Conservation (phyloP, 2,888 invertebrate genomes). For the Sinopyrophorus schimmeli region DNA sequence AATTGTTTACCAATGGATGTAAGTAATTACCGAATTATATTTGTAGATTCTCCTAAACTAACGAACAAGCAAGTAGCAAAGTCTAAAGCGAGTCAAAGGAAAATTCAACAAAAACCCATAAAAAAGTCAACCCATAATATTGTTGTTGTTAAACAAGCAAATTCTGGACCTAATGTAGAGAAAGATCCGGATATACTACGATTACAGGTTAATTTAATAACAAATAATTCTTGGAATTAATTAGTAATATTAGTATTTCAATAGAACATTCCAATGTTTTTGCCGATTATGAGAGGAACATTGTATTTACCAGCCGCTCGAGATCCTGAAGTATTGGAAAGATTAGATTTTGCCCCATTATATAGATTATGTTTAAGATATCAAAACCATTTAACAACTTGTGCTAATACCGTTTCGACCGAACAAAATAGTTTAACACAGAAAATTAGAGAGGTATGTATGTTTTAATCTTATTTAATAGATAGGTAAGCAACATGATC, state of each 20-base stretch:
- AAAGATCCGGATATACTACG: constrained; percentile 76
- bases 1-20: too few species aligned
- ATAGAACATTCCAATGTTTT: constrained; percentile 84
- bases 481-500: too few species aligned
- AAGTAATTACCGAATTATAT: not conserved
- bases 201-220: constrained; percentile 59
- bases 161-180: constrained; percentile 63
- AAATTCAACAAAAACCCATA: constrained; percentile 55
- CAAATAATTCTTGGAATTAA: too few species aligned
- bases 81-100: constrained; percentile 43
- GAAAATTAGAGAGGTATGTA: constrained; percentile 80
- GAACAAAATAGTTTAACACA: constrained; percentile 77
- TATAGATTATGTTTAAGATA: constrained; percentile 77
- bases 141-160: constrained; percentile 78
- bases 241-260: constrained; percentile 14
- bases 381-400: constrained; percentile 81
- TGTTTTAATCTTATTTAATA: too few species aligned
- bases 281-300: constrained; percentile 90
- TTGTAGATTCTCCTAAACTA: constrained; percentile 79
- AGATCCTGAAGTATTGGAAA: constrained; percentile 86
- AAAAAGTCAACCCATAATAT: constrained; percentile 70
- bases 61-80: constrained; percentile 61
- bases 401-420: constrained; percentile 78
- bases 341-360: constrained; percentile 65
- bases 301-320: constrained; percentile 81